These are phyloP conservation scores for Oncorhynchus clarkii DNA, from an alignment of 2,113 vertebrate species.

Conservation along the genomic window DNA sequence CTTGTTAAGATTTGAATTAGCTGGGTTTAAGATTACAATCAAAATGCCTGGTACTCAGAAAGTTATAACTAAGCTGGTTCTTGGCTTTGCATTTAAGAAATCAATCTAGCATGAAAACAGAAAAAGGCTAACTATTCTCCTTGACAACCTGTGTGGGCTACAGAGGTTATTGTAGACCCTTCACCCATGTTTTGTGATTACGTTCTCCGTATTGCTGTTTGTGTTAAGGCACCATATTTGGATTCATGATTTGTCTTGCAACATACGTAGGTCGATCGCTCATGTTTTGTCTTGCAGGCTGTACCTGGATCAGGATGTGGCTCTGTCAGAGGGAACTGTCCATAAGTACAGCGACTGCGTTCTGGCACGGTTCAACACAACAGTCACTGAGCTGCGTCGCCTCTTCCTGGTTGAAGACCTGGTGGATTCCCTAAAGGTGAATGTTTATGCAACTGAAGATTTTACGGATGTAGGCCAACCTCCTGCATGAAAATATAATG, in stretches of 20 bases:
- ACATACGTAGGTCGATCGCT: not conserved
- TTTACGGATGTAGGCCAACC: not conserved
- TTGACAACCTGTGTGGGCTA: not conserved
- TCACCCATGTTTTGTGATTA: not conserved
- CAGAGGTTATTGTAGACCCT: not conserved
- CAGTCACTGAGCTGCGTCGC: slow-evolving; percentile 81
- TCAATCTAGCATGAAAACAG: not conserved
- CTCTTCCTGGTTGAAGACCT: slow-evolving; percentile 96
- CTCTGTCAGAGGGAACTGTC: slow-evolving; percentile 84
- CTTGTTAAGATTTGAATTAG: slow-evolving; percentile 14
- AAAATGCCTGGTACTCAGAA: slow-evolving; percentile 5
- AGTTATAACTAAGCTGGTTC: slow-evolving; percentile 4
- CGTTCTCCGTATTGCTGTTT: not conserved
- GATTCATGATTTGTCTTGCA: too few relatives aligned
- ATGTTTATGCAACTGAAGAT: not conserved
- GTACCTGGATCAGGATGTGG: slow-evolving; percentile 86
- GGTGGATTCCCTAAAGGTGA: slow-evolving; percentile 96
- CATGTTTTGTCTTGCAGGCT: slow-evolving; percentile 67
- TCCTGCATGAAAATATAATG: too few relatives aligned
- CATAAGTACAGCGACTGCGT: slow-evolving; percentile 88
- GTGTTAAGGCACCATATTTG: too few relatives aligned
- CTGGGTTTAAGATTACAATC: slow-evolving; percentile 10
- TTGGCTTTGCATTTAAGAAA: not conserved
- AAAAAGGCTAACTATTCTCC: not conserved
- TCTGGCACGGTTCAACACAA: slow-evolving; percentile 83